Evolutionary conservation across 2,113 vertebrate species (phyloP), one percentile per base, ranked within the genome.

Genomic region (Myrmecophaga tridactyla): DNA sequence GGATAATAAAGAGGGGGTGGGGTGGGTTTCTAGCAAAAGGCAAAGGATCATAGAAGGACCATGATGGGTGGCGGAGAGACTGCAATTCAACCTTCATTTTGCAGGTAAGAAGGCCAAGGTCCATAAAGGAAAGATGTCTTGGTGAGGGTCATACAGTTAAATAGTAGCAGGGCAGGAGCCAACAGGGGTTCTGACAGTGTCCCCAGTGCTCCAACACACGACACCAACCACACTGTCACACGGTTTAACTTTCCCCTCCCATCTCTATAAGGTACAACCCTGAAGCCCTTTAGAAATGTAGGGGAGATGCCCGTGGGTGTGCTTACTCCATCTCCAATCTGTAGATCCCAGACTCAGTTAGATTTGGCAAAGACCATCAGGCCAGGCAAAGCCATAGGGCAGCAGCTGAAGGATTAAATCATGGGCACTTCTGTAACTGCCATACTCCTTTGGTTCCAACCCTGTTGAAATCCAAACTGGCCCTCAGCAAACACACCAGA

Each of bases 1-100:
- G 63, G 73, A 69, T 46, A 6, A 27, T 31, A 46, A 46, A 7
- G 12, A 15, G 7, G 0, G 0, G n/a, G n/a, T n/a, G n/a, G 14
- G 1, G 69, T 56, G n/a, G n/a, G 56, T 20, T 63, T 88, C 86
- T 93, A 43, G 56, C 36, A 63, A 69, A 70, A 34, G 18, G n/a
- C 13, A 18, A 1, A 43, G 85, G 29, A 39, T 36, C 36, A 39
- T 0, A n/a, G 48, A 67, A 88, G 23, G 20, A 48, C 36, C 0
- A 0, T 20, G 36, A 76, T 3, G 12, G 58, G 56, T 48, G 63
- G 12, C 43, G 48, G 58, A n/a, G 62, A 10, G 13, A 73, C 8
- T 48, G 69, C 23, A n/a, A 51, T 34, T 56, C 63, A 43, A 46
- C 56, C 43, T 75, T 41, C 6, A 41, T 46, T 86, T 65, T 41